A percentile compares a stretch with the other conserved stretches of the same genome.
Conservation (phyloP, 2,113 vertebrate genomes). For the Oncorhynchus nerka region DNA sequence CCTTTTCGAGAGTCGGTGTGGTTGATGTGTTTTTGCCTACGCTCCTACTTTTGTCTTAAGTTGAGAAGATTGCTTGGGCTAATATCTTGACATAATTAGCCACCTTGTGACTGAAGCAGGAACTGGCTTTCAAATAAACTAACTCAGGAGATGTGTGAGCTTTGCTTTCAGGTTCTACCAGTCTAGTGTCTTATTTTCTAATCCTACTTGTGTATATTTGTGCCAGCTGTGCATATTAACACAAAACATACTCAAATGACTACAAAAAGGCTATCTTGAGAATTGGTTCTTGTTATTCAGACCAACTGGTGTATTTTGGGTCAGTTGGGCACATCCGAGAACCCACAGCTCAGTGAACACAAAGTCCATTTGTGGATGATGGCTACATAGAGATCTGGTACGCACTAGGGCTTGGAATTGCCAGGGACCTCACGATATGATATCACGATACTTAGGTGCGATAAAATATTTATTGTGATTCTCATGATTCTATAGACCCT, state of each 20-base stretch:
- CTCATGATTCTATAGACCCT: too few species aligned
- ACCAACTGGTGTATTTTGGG: not conserved
- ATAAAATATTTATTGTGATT: too few species aligned
- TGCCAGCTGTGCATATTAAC: too few species aligned
- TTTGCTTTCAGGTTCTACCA: not conserved
- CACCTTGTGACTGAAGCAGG: not conserved
- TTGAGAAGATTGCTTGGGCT: not conserved
- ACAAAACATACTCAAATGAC: too few species aligned
- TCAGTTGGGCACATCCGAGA: too few species aligned
- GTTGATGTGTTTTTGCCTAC: not conserved
- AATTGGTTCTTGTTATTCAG: slow-evolving; percentile 14
- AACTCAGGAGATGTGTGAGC: not conserved
- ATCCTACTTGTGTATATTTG: too few species aligned
- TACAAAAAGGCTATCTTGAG: not conserved
- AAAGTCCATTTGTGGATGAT: not conserved
- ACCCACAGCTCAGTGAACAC: too few species aligned
- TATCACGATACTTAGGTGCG: too few species aligned
- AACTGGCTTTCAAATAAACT: not conserved
- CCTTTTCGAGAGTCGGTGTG: too few species aligned
- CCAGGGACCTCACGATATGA: too few species aligned
- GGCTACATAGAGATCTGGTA: not conserved
- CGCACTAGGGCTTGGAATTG: too few species aligned
- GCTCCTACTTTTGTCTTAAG: not conserved
- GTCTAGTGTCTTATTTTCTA: not conserved
- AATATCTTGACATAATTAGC: not conserved